Evolutionary conservation across 2,888 invertebrate genomes (phyloP).

Genomic region (Melinaea menophilus): DNA sequence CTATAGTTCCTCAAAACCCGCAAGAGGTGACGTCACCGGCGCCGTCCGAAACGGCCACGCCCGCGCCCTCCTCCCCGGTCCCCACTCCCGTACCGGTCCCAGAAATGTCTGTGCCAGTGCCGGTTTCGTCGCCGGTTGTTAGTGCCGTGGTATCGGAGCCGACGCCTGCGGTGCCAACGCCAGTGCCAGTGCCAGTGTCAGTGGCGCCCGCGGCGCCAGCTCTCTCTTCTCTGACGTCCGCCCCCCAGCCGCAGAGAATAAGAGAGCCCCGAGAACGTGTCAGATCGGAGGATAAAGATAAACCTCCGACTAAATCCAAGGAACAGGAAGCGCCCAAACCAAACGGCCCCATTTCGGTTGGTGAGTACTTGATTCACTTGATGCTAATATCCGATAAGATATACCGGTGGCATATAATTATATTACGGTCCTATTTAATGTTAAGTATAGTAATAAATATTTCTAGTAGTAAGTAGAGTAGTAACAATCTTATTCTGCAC

Average conservation of each 20-base stretch:
- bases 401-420: no score
- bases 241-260: slow-evolving; percentile 55
- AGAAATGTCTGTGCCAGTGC: slow-evolving; percentile 3
- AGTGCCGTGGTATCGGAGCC: slow-evolving; percentile 27
- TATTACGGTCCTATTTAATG: no score
- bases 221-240: slow-evolving; percentile 26
- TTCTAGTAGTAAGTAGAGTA: no score
- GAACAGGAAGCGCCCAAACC: slow-evolving; percentile 39
- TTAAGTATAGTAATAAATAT: no score
- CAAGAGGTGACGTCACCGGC: slow-evolving; percentile 10
- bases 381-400: not conserved
- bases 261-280: slow-evolving; percentile 50
- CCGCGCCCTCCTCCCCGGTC: slow-evolving; percentile 14
- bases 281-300: slow-evolving; percentile 52
- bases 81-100: slow-evolving; percentile 1
- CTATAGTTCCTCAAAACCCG: slow-evolving; percentile 23
- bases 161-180: slow-evolving; percentile 30
- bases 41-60: slow-evolving; percentile 12
- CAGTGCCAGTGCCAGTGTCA: slow-evolving; percentile 33
- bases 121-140: slow-evolving; percentile 23
- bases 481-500: no score
- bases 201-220: slow-evolving; percentile 24
- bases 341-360: slow-evolving; percentile 52
- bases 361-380: slow-evolving; percentile 42
- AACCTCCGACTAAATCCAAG: slow-evolving; percentile 37